Conservation (phyloP, 2,797 vertebrate genomes). For the Sebastes miniatus region DNA sequence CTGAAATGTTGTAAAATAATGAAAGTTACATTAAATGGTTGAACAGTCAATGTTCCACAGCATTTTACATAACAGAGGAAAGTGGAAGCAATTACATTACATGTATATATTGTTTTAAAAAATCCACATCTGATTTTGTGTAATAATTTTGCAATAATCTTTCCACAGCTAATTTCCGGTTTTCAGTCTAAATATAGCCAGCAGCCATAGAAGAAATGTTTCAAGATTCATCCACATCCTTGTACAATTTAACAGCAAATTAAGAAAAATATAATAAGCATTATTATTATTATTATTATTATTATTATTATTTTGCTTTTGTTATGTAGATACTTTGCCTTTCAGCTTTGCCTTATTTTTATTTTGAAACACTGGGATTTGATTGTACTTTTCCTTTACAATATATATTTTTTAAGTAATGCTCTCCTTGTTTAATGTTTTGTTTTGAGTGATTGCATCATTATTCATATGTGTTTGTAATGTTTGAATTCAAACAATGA, state of each 20-base stretch:
- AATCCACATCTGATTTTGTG: not conserved
- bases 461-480: constrained; percentile 68
- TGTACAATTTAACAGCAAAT: constrained; percentile 43
- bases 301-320: constrained; percentile 50
- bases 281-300: constrained; percentile 46
- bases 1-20: not conserved
- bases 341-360: constrained; percentile 73
- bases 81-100: not conserved
- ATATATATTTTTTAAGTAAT: constrained; percentile 38
- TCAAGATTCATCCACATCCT: constrained; percentile 62
- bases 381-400: constrained; percentile 53
- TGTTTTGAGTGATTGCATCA: constrained; percentile 66
- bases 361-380: constrained; percentile 58
- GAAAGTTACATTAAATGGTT: not conserved
- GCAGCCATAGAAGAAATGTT: constrained; percentile 54
- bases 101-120: not conserved
- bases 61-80: not conserved
- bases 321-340: constrained; percentile 67
- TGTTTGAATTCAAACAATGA: constrained; percentile 70
- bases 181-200: constrained; percentile 42
- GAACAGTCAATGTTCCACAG: not conserved
- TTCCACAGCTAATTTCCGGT: constrained; percentile 69
- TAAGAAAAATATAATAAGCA: constrained; percentile 42
- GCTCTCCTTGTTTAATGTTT: constrained; percentile 54
- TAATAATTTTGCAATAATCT: constrained; percentile 5